Conservation (phyloP, 2,113 vertebrate species). For the Cyprinus carpio region DNA sequence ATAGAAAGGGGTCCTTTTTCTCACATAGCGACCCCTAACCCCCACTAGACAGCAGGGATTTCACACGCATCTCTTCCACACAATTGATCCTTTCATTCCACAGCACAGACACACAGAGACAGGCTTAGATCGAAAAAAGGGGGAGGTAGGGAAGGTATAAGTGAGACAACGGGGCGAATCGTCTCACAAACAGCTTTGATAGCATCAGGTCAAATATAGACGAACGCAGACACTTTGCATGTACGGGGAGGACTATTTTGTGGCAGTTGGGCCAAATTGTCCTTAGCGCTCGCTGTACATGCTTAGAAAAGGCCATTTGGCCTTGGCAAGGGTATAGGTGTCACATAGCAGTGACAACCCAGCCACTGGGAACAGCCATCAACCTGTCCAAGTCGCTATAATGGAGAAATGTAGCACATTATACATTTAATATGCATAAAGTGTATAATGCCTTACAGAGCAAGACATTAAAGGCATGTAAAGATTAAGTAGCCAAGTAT, state of each 20-base stretch:
- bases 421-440: slow-evolving; percentile 23
- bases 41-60: slow-evolving; percentile 82
- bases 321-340: slow-evolving; percentile 44
- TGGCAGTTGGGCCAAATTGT: not conserved
- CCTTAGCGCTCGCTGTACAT: not conserved
- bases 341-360: slow-evolving; percentile 39
- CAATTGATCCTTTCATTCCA: slow-evolving; percentile 92
- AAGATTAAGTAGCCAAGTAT: not conserved
- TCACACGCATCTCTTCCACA: slow-evolving; percentile 89
- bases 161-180: slow-evolving; percentile 23
- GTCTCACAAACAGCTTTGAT: slow-evolving; percentile 21
- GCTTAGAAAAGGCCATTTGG: slow-evolving; percentile 35
- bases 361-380: slow-evolving; percentile 38
- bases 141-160: slow-evolving; percentile 37
- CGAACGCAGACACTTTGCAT: not conserved
- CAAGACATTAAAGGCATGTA: not conserved
- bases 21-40: slow-evolving; percentile 81
- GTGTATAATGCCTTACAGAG: not conserved
- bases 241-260: not conserved
- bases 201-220: slow-evolving; percentile 37
- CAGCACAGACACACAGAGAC: slow-evolving; percentile 71
- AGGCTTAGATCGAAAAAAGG: slow-evolving; percentile 36
- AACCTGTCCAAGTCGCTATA: slow-evolving; percentile 13
- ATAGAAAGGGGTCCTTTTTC: slow-evolving; percentile 82
- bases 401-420: slow-evolving; percentile 13